phyloP scores from a whole-genome alignment of 2,797 vertebrate species.

The Sorex maritimensis region DNA sequence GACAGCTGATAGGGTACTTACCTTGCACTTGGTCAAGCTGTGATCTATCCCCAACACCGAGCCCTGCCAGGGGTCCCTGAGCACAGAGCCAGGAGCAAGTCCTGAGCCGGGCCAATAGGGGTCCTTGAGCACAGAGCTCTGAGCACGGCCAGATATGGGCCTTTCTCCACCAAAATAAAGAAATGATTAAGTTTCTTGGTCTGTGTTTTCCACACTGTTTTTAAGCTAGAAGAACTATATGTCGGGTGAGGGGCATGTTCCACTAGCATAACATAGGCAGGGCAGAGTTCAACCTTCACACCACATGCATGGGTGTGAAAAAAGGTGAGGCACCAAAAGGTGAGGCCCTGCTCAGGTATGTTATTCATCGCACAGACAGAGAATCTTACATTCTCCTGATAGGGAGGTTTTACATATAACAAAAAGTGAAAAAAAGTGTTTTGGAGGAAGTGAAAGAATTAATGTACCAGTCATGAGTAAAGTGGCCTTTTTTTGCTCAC shows the following conservation, averaged over 20 bases:
- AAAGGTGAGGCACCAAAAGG: no score
- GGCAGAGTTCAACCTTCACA: no score
- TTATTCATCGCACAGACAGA: not conserved
- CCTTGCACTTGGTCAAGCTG: not conserved
- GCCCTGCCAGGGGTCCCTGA: not conserved
- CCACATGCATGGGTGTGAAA: no score
- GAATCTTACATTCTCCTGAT: not conserved
- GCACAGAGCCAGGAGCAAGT: not conserved
- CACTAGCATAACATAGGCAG: not conserved
- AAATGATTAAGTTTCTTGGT: not conserved
- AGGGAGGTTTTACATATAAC: not conserved
- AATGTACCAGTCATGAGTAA: not conserved
- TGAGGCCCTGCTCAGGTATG: no score
- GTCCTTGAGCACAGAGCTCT: no score
- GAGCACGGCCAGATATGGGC: no score
- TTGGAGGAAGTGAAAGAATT: not conserved
- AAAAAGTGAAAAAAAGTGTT: not conserved
- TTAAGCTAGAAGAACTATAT: not conserved
- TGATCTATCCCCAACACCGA: not conserved
- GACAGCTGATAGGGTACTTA: not conserved
- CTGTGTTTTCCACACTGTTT: not conserved
- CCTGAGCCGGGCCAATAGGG: not conserved
- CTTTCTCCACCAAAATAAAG: not conserved
- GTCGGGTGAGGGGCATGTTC: not conserved
- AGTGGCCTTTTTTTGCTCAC: not conserved